A percentile compares a stretch with the other conserved stretches of the same genome.
These are phyloP conservation scores for Notodonta dromedarius DNA, from an alignment of 2,888 invertebrate species.

Conservation along the genomic window DNA sequence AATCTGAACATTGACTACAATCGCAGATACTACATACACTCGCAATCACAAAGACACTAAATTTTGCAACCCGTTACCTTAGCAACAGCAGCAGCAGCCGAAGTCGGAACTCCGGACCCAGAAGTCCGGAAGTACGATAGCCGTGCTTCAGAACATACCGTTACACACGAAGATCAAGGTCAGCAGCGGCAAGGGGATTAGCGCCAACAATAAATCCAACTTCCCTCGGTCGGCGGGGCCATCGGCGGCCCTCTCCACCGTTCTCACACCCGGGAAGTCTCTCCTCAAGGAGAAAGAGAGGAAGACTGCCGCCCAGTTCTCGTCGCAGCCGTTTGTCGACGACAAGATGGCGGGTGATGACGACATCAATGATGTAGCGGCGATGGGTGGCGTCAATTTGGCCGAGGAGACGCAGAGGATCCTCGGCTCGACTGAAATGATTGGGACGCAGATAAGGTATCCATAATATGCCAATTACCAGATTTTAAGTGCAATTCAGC, in stretches of 20 bases:
- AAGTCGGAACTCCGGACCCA: constrained; percentile 47
- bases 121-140: constrained; percentile 63
- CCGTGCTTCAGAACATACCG: constrained; percentile 76
- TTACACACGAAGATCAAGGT: constrained; percentile 72
- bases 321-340: constrained; percentile 66
- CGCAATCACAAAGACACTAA: not conserved
- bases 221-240: constrained; percentile 60
- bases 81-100: constrained; percentile 47
- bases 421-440: constrained; percentile 94
- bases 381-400: constrained; percentile 99
- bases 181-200: constrained; percentile 76
- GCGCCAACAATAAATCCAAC: constrained; percentile 65
- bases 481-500: too few species aligned
- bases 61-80: not conserved
- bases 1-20: too few species aligned
- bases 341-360: constrained; percentile 91
- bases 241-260: constrained; percentile 62
- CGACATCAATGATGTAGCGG: constrained; percentile 99
- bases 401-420: constrained; percentile 98
- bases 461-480: not conserved
- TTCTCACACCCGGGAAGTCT: constrained; percentile 82
- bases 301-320: constrained; percentile 73
- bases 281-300: constrained; percentile 91
- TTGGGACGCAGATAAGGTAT: constrained; percentile 91
- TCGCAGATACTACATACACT: too few species aligned